phyloP scores from a whole-genome alignment of 2,113 vertebrate species.

The Mesembrinibis cayennensis region DNA sequence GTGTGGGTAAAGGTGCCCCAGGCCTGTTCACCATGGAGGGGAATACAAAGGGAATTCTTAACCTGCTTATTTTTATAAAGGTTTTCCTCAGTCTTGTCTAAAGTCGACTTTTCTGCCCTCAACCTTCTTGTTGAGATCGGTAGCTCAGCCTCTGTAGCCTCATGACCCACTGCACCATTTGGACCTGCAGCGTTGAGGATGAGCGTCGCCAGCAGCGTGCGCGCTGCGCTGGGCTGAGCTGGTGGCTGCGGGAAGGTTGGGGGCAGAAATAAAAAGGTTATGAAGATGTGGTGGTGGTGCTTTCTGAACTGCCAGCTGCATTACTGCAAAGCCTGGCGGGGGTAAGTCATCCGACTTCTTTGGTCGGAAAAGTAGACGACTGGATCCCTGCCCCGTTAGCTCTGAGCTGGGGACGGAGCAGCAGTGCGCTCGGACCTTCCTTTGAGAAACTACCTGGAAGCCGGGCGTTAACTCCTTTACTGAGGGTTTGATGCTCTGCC shows the following conservation, averaged over 20 bases:
- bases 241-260: not conserved
- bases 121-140: not conserved
- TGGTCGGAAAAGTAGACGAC: not conserved
- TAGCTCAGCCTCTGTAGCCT: not conserved
- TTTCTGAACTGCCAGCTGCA: not conserved
- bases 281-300: not conserved
- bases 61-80: slow-evolving; percentile 13
- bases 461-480: not conserved
- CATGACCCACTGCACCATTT: not conserved
- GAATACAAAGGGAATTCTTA: slow-evolving; percentile 41
- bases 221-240: not conserved
- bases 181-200: not conserved
- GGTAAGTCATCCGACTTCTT: not conserved
- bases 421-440: accelerated
- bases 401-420: not conserved
- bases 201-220: accelerated
- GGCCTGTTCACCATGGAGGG: not conserved
- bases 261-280: not conserved
- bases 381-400: not conserved
- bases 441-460: not conserved
- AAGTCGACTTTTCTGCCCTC: not conserved
- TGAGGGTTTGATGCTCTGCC: not conserved
- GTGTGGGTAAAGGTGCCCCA: not conserved
- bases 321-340: not conserved
- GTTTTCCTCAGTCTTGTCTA: not conserved